Base-by-base conservation (phyloP, 2,888 invertebrate genomes). In the Drosophila mimica region DNA sequence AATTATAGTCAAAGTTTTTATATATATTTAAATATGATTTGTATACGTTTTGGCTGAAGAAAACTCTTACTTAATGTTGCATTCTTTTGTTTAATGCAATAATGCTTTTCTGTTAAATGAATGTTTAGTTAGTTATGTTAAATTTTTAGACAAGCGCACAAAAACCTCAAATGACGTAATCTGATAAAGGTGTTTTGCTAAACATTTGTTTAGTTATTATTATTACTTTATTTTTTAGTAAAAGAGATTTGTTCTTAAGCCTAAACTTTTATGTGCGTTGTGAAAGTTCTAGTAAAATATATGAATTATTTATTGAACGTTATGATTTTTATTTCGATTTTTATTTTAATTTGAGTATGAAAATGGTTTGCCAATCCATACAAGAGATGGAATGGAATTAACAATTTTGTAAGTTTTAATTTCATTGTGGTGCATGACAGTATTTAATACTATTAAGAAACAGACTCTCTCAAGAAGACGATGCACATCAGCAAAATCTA, bases 271-370 rank as follows among this genome's bases (percentile, higher is more conserved):
- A 48, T 69, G 63, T 71, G 71, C 71, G 81, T 82, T 82, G 76
- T 79, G 79, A 70, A 83, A 72, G 59, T 74, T 78, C 56, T 70
- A 80, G 77, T 75, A 61, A 87, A 79, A 70, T 76, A 85, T 74
- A 83, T 77, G 64, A 85, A 67, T 74, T 84, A 88, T 86, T 86
- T 88, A 86, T 86, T 88, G 80, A 68, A 57, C 34, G 69, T 70
- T 76, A 54, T 43, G n/a, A 5, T 67, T 40, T 48, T 38, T 34
- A 33, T 48, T 46, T 28, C 48, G 20, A 46, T 53, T 57, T 67
- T 34, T 40, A n/a, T 15, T 48, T 33, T 38, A 36, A 30, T 20
- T 36, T 20, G 9, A 20, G 57, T 31, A 25, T 46, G 15, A 25
- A 46, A 25, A 46, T 8, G 25, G 57, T 57, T 57, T 57, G 20